These are phyloP conservation scores for Chirona hameri DNA, from an alignment of 2,888 invertebrate genomes.

Conservation along the genomic window DNA sequence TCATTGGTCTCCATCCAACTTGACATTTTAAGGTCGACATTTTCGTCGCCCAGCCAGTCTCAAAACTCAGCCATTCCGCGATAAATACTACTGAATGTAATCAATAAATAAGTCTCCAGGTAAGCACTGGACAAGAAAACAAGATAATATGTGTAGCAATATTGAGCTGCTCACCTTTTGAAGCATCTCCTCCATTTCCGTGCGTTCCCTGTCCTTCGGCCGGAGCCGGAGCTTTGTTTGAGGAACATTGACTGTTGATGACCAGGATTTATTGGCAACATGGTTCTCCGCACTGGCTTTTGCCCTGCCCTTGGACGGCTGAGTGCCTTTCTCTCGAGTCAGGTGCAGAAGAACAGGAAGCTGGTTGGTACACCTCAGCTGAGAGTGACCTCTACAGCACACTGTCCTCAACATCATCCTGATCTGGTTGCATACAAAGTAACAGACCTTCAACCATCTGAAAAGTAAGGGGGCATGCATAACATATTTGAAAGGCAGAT, in stretches of 20 bases:
- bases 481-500: too few species aligned
- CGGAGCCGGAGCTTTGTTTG: not conserved
- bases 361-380: not conserved
- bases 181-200: not conserved
- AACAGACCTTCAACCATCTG: too few species aligned
- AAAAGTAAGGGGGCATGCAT: too few species aligned
- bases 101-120: too few species aligned
- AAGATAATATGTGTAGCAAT: too few species aligned
- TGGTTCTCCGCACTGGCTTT: not conserved
- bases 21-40: not conserved
- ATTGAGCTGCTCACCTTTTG: not conserved
- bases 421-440: too few species aligned
- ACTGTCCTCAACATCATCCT: not conserved
- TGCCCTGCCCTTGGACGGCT: not conserved
- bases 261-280: not conserved
- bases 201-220: not conserved
- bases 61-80: not conserved
- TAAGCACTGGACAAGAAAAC: too few species aligned
- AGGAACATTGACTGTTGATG: slow-evolving; percentile 12
- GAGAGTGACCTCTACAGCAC: not conserved
- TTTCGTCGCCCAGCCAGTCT: too few species aligned
- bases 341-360: not conserved
- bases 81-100: too few species aligned
- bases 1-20: not conserved
- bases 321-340: not conserved